phyloP scores from a whole-genome alignment of 2,888 invertebrate genomes.

The Scelioninae gen. 1 region DNA sequence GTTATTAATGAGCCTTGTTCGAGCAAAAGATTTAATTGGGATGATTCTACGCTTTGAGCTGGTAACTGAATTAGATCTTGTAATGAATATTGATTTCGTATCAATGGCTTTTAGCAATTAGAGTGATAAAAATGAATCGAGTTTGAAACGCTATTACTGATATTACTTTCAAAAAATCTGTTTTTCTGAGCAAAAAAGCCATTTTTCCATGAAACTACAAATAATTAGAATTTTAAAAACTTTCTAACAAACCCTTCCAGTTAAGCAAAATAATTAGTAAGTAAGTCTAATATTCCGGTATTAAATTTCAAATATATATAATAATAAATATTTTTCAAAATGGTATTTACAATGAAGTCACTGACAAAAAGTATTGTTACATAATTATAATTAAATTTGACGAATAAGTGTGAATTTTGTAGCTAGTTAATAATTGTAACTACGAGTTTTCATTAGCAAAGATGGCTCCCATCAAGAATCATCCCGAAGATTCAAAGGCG shows the following conservation, averaged over 20 bases:
- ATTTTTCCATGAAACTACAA: too few relatives aligned
- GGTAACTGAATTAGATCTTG: conserved; percentile 24
- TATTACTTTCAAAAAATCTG: not conserved
- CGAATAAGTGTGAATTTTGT: conserved; percentile 13
- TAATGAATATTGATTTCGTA: conserved; percentile 42
- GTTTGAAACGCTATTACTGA: not conserved
- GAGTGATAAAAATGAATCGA: not conserved
- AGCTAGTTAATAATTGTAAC: conserved; percentile 35
- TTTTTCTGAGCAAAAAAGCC: too few relatives aligned
- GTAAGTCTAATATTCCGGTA: too few relatives aligned
- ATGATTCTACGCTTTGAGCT: not conserved
- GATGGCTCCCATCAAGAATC: conserved; percentile 16
- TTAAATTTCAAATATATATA: too few relatives aligned
- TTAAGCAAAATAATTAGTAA: too few relatives aligned
- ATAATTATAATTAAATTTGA: conserved; percentile 5
- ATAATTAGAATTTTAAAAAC: too few relatives aligned
- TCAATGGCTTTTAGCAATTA: conserved; percentile 11
- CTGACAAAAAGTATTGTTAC: not conserved
- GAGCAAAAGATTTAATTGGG: conserved; percentile 35
- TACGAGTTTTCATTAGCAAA: conserved; percentile 33
- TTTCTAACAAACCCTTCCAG: too few relatives aligned
- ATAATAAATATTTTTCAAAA: too few relatives aligned
- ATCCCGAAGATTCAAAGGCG: conserved; percentile 34
- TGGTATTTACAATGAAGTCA: too few relatives aligned
- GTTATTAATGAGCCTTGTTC: conserved; percentile 44